Conservation (phyloP, 2,797 vertebrate species). For the Champsocephalus gunnari region DNA sequence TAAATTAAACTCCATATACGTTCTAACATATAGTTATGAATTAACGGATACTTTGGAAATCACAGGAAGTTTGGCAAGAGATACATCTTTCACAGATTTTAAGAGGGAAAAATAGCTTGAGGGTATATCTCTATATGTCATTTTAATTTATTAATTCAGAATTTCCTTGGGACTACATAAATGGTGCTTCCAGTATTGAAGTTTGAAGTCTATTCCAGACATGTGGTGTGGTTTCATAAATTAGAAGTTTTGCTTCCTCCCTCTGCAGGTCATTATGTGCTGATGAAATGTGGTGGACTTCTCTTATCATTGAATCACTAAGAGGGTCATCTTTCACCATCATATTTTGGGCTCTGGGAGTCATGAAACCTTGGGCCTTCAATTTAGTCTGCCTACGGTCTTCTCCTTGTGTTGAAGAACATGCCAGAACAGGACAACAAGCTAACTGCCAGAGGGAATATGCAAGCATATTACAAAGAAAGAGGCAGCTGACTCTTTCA, state of each 20-base stretch:
- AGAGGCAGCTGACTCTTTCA: slow-evolving; percentile 51
- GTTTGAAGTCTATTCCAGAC: slow-evolving; percentile 6
- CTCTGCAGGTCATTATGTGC: slow-evolving; percentile 46
- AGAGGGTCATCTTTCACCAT: slow-evolving; percentile 45
- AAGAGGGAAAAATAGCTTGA: neutral
- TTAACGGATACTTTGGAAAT: neutral
- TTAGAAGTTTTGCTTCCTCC: slow-evolving; percentile 39
- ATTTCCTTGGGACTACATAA: slow-evolving; percentile 3
- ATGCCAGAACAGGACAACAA: slow-evolving; percentile 65
- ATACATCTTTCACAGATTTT: slow-evolving; percentile 41
- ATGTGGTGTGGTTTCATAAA: slow-evolving; percentile 12
- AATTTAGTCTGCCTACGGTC: slow-evolving; percentile 31
- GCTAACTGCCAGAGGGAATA: slow-evolving; percentile 53
- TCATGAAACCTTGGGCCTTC: slow-evolving; percentile 12
- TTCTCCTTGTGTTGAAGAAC: slow-evolving; percentile 46
- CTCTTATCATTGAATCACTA: slow-evolving; percentile 39
- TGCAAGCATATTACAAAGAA: slow-evolving; percentile 54
- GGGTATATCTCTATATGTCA: slow-evolving; percentile 5
- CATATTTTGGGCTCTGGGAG: slow-evolving; percentile 14
- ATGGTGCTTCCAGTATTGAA: neutral
- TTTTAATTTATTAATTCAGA: slow-evolving; percentile 21
- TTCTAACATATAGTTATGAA: slow-evolving; percentile 44
- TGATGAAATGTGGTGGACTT: slow-evolving; percentile 35
- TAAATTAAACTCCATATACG: slow-evolving; percentile 42
- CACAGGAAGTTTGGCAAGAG: slow-evolving; percentile 44